Percentiles rank a stretch among this genome's conserved stretches.
Evolutionary conservation across 1,140 invertebrate genomes (phyloP).

Genomic region (Conus ventricosus): DNA sequence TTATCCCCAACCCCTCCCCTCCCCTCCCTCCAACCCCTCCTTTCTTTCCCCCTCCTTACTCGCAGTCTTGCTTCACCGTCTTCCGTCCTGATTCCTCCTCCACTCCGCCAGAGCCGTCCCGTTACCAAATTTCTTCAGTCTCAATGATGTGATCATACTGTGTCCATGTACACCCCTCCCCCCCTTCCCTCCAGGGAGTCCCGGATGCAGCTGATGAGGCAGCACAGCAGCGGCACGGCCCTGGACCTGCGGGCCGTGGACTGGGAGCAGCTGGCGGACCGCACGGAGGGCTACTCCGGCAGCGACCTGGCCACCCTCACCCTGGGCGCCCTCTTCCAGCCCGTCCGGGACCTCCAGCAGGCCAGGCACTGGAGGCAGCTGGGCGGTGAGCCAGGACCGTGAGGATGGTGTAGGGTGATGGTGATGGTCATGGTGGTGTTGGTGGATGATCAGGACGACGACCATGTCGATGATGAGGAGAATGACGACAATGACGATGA

Average conservation of each 20-base stretch:
- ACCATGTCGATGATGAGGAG: slow-evolving; percentile 4
- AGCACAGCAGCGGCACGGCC: slow-evolving; percentile 59
- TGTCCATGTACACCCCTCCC: too few species aligned
- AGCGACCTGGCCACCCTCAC: slow-evolving; percentile 78
- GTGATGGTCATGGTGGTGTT: slow-evolving; percentile 22
- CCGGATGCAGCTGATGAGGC: slow-evolving; percentile 68
- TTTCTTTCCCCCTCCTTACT: too few species aligned
- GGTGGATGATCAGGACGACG: slow-evolving; percentile 41
- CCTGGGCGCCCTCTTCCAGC: slow-evolving; percentile 76
- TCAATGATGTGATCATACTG: too few species aligned
- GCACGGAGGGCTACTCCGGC: slow-evolving; percentile 78
- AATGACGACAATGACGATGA: neutral
- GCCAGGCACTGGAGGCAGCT: slow-evolving; percentile 64
- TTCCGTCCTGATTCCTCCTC: too few species aligned
- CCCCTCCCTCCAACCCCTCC: too few species aligned
- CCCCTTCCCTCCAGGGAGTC: slow-evolving; percentile 56
- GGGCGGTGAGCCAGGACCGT: slow-evolving; percentile 44
- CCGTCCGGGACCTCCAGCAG: slow-evolving; percentile 75
- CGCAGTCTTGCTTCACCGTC: too few species aligned
- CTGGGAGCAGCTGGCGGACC: slow-evolving; percentile 74
- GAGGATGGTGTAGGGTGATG: slow-evolving; percentile 26
- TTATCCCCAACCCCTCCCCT: too few species aligned
- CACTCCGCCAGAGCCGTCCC: too few species aligned
- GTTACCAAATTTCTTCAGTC: too few species aligned
- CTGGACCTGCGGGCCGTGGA: slow-evolving; percentile 62